A percentile compares a stretch with the other conserved stretches of the same genome.
Conservation (phyloP, 2,113 vertebrate genomes). For the Malurus cyaneus region DNA sequence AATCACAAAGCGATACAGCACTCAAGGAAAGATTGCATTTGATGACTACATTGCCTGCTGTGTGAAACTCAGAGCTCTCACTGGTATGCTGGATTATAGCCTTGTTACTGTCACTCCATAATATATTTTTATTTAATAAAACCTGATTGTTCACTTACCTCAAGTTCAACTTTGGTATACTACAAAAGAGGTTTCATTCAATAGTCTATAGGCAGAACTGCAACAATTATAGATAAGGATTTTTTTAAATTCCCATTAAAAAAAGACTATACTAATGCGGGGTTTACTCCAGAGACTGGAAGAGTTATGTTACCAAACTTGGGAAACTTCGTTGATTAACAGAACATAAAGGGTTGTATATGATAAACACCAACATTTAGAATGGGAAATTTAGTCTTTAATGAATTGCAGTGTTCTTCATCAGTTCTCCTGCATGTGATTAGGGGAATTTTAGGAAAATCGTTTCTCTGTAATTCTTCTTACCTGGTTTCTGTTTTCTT, state of each 20-base stretch:
- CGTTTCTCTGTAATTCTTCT: not conserved
- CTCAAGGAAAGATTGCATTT: conserved; percentile 83
- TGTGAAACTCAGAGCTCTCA: conserved; percentile 86
- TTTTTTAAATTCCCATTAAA: not conserved
- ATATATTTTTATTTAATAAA: not conserved
- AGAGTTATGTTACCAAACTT: not conserved
- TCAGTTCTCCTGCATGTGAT: not conserved
- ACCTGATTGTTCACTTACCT: not conserved
- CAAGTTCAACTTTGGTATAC: not conserved
- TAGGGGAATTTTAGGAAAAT: not conserved
- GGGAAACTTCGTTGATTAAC: not conserved
- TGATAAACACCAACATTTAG: not conserved
- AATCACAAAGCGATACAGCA: conserved; percentile 86
- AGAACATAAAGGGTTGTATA: not conserved
- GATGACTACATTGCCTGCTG: conserved; percentile 93
- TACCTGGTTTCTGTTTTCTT: not conserved
- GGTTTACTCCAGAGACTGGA: not conserved
- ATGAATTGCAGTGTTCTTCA: not conserved
- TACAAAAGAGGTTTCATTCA: not conserved
- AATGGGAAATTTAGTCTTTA: not conserved
- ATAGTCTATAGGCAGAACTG: not conserved
- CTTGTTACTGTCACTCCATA: not conserved
- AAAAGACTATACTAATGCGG: not conserved
- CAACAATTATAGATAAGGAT: not conserved
- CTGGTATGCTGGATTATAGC: conserved; percentile 74